Base-by-base conservation (phyloP, 1,140 invertebrate genomes). In the Rhyzopertha dominica region DNA sequence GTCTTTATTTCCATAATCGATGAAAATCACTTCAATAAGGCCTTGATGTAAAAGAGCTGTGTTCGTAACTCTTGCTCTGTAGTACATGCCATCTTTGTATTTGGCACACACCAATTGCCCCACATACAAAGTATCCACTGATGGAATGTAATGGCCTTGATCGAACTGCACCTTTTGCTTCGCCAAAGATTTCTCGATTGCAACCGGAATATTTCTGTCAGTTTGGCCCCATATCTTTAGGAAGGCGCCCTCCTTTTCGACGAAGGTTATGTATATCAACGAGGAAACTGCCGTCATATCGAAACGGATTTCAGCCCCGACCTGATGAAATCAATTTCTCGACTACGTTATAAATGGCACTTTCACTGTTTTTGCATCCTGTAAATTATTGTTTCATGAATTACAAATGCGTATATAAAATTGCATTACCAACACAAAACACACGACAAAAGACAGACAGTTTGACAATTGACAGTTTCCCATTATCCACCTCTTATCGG, bases 1-100 rank as follows among this genome's bases (percentile, higher is more conserved):
- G 47, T 79, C 77, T 35, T 67, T 68, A 45, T 82, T 82, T 41
- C 84, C 84, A 59, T 80, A 85, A 63, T 87, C 84, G 4, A 86
- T 70, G 40, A 85, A 82, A 25, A 78, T 74, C 3, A 85, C 76
- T 46, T 74, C 62, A 12, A 81, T 69, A 30, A 69, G 60, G 12
- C 71, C 69, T 35, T 71, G 70, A 2, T 63, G 46, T 10, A 73
- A 39, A 45, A 70, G 63, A 5, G 62, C 61, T 3, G 65, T 62
- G 39, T 64, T 74, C 28, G 66, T 67, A 36, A 84, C 69, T 63
- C 71, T 74, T 2, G 77, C 78, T 51, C 82, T 68, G 52, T 78
- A 82, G 63, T 78, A 83, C 5, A 65, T 69, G 18, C 74, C 74
- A 61, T 81, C 78, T 62, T 74, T 74, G 58, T 78, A 80, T 69